A percentile compares a stretch with the other conserved stretches of the same genome.
Evolutionary conservation across 2,888 invertebrate species (phyloP).

Genomic region (Brachyopa scutellaris): DNA sequence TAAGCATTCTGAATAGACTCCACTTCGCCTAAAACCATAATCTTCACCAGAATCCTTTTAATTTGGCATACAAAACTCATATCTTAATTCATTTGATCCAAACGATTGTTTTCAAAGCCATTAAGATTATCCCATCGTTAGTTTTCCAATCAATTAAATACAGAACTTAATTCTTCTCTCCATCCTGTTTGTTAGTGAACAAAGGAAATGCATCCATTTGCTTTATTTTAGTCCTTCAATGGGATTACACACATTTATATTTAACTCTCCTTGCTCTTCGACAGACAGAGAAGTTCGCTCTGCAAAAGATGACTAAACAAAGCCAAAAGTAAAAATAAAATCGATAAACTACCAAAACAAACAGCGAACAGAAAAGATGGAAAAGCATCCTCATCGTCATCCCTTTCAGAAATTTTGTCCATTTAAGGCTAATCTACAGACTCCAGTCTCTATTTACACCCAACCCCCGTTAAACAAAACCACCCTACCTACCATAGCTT

Average conservation of each 20-base stretch:
- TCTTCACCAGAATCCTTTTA: too few relatives aligned
- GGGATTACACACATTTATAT: constrained; percentile 16
- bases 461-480: not conserved
- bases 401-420: constrained; percentile 45
- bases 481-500: too few relatives aligned
- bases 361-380: not conserved
- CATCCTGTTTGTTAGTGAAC: not conserved
- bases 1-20: too few relatives aligned
- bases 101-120: constrained; percentile 24
- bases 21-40: not conserved
- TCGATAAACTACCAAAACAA: constrained; percentile 47
- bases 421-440: constrained; percentile 53
- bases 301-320: not conserved
- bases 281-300: too few relatives aligned
- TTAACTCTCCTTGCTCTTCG: too few relatives aligned
- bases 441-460: constrained; percentile 11
- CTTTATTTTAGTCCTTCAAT: constrained; percentile 4
- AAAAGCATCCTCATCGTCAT: constrained; percentile 21
- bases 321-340: constrained; percentile 10
- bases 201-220: constrained; percentile 40
- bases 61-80: too few relatives aligned
- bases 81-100: not conserved
- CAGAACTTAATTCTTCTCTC: constrained; percentile 6
- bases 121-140: constrained; percentile 34
- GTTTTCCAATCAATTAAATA: constrained; percentile 58